Percentiles rank a stretch among this genome's conserved stretches.
phyloP scores from a whole-genome alignment of 2,797 vertebrate genomes.

The Falco columbarius region DNA sequence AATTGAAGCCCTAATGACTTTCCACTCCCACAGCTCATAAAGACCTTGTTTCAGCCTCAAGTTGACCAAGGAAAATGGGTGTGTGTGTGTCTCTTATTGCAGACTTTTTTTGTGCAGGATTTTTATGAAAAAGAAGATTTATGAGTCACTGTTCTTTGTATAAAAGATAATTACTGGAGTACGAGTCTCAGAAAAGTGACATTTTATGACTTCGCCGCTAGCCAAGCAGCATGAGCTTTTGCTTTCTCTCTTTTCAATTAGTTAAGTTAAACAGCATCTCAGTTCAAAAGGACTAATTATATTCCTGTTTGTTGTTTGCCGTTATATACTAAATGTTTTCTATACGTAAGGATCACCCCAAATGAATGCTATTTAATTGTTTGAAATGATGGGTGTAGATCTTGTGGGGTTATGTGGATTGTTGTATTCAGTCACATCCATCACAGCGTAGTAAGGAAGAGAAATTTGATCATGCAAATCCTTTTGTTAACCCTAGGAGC shows the following conservation, averaged over 20 bases:
- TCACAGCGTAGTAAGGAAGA: neutral
- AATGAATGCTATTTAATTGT: neutral
- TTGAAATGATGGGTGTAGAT: neutral
- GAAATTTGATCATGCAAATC: neutral
- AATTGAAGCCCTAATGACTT: conserved; percentile 49
- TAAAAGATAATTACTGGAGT: conserved; percentile 15
- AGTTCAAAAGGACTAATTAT: conserved; percentile 38
- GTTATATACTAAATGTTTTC: conserved; percentile 3
- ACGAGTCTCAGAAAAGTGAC: conserved; percentile 15
- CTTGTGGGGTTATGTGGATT: neutral
- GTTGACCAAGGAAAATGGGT: conserved; percentile 36
- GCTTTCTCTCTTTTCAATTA: conserved; percentile 30
- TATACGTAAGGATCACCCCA: neutral
- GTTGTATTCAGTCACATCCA: neutral
- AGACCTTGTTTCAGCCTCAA: conserved; percentile 31
- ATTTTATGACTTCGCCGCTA: neutral
- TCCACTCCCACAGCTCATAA: conserved; percentile 32
- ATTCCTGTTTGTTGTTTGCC: neutral
- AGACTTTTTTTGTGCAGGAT: neutral
- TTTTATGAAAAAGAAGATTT: conserved; percentile 18
- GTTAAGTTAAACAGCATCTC: conserved; percentile 21
- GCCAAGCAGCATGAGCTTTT: neutral
- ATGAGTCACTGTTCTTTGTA: conserved; percentile 40
- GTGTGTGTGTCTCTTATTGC: neutral
- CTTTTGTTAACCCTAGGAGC: neutral